Conservation (phyloP, 2,797 vertebrate genomes). For the Coilia nasus region DNA sequence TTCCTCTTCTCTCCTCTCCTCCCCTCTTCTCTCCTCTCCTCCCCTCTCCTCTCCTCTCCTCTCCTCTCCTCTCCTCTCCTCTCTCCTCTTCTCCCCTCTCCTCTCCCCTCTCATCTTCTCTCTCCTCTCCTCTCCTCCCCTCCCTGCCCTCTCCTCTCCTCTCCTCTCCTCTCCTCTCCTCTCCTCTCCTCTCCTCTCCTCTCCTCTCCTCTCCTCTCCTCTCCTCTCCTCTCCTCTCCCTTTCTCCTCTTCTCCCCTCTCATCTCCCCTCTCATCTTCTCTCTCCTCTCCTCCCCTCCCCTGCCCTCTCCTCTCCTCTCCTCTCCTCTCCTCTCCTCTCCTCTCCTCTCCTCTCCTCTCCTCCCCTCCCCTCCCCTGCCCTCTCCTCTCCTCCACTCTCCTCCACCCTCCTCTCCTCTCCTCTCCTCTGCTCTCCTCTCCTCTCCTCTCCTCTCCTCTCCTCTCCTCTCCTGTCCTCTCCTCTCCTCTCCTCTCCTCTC, state of each 20-base stretch:
- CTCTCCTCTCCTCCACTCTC: neutral
- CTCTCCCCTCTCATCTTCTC: neutral
- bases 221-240: neutral
- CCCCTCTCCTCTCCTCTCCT: neutral
- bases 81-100: neutral
- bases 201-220: neutral
- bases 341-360: neutral
- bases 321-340: neutral
- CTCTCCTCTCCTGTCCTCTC: neutral
- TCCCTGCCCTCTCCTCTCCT: slow-evolving; percentile 28
- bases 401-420: neutral
- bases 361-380: no score
- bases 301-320: neutral
- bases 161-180: neutral
- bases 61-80: neutral
- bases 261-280: neutral
- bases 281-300: neutral
- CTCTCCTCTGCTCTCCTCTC: neutral
- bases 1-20: neutral
- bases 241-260: neutral
- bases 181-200: neutral
- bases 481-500: neutral
- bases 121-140: neutral
- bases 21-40: neutral
- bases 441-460: neutral